phyloP scores from a whole-genome alignment of 2,888 invertebrate species.

The Anaspis maculata region DNA sequence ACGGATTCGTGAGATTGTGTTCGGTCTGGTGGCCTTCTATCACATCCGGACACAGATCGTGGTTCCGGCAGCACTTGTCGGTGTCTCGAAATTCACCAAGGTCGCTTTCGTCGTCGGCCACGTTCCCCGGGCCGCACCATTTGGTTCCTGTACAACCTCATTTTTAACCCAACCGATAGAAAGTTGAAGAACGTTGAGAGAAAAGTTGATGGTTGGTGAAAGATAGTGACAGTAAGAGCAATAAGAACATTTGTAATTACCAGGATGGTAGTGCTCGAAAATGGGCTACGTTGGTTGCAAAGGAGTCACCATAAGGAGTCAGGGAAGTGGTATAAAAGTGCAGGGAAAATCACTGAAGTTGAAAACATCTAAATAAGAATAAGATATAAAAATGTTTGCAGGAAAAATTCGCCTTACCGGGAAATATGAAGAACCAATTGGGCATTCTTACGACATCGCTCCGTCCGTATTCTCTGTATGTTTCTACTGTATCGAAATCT shows the following conservation, averaged over 20 bases:
- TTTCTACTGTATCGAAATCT: constrained; percentile 19
- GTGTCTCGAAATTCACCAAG: constrained; percentile 54
- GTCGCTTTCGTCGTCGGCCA: constrained; percentile 55
- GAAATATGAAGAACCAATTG: constrained; percentile 27
- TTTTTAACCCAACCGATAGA: neutral
- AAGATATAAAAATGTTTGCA: no score
- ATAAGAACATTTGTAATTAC: neutral
- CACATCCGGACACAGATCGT: constrained; percentile 59
- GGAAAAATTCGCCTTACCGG: no score
- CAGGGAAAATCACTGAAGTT: no score
- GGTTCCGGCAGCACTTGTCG: constrained; percentile 65
- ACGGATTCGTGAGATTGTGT: constrained; percentile 33
- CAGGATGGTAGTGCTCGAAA: neutral
- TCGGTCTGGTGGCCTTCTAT: constrained; percentile 40
- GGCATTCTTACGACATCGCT: constrained; percentile 20
- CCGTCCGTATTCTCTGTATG: constrained; percentile 13
- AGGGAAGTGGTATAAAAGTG: no score
- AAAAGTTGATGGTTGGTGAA: neutral
- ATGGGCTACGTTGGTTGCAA: no score
- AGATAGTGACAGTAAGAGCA: no score
- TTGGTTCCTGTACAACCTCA: constrained; percentile 53
- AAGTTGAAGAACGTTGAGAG: neutral
- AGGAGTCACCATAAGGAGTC: no score
- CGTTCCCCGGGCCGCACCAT: constrained; percentile 70
- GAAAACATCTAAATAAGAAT: no score